Evolutionary conservation across 2,888 invertebrate species (phyloP).

Genomic region (Strigamia transsilvanica): DNA sequence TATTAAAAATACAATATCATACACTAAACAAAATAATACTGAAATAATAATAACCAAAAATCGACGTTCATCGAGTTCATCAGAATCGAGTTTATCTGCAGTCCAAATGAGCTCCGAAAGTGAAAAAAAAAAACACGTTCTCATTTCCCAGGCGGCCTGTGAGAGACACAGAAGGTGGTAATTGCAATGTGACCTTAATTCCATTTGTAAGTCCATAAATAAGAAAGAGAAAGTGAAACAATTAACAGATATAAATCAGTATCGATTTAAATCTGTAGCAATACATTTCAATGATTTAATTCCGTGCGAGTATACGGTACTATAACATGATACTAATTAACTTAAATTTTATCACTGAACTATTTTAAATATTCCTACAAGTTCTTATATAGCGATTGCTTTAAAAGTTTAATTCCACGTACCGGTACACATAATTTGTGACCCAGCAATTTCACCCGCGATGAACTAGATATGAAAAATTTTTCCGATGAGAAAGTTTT

Average conservation of each 20-base stretch:
- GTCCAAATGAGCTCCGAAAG: neutral
- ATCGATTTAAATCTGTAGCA: neutral
- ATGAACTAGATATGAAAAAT: neutral
- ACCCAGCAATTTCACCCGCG: neutral
- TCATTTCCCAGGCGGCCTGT: neutral
- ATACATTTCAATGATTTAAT: too few species aligned
- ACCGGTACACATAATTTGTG: too few species aligned
- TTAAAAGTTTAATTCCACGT: too few species aligned
- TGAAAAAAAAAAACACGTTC: neutral
- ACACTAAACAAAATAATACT: too few species aligned
- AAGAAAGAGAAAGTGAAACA: neutral
- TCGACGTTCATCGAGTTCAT: neutral
- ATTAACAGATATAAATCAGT: neutral
- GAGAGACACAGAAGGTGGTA: neutral
- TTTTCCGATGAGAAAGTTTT: neutral
- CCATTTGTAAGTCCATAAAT: neutral
- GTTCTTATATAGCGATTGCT: too few species aligned
- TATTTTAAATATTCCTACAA: too few species aligned
- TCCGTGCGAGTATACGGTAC: too few species aligned
- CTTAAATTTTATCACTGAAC: too few species aligned
- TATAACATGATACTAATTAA: too few species aligned
- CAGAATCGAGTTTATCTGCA: neutral
- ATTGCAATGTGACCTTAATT: slow-evolving; percentile 2
- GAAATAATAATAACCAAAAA: neutral
- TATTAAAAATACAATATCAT: too few species aligned